Base-by-base conservation (phyloP, 1,140 invertebrate genomes). In the Penaeus chinensis region DNA sequence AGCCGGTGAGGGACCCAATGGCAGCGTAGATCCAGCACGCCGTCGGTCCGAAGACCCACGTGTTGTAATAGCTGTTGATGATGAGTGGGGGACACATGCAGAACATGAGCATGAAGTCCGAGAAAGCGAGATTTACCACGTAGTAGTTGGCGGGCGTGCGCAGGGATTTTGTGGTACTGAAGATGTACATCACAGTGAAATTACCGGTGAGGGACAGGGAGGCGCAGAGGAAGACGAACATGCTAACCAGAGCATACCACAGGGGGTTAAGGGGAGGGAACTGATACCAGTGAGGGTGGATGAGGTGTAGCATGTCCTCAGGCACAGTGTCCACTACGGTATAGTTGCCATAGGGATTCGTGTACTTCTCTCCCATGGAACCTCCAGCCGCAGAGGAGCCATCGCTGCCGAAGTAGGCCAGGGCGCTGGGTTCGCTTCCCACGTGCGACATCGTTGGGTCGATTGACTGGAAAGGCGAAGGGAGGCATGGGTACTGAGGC, bases 51-150 rank as follows among this genome's bases (percentile, higher is more conserved):
- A 65, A 89, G 42, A 54, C 63, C 88, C 88, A 89, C 92, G 96
- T 96, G 92, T 96, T 97, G 86, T 96, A 94, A 54, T 54, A 54
- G 54, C 54, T 54, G 54, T 54, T 54, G 54, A 54, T 8, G 54
- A 54, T 4, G 54, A 54, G 54, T 16, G 54, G 54, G 8, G 54
- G 54, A 54, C 54, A 54, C 54, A 54, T 54, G 65, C 96, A 94
- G 96, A 97, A 96, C 32, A 78, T 27, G 19, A 90, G 89, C 95
- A 98, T 97, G 91, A 98, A 97, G 91, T 98, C 96, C 11, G 96
- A 96, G 91, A 97, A 95, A 18, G 96, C 96, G 90, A 97, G 93
- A 92, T 97, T 97, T 69, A 97, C 94, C 22, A 97, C 95, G 54
- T 97, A 93, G 82, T 97, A 92, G 92, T 97, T 97, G 84, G 96